phyloP scores from a whole-genome alignment of 2,888 invertebrate species.

The Phengaris arion region DNA sequence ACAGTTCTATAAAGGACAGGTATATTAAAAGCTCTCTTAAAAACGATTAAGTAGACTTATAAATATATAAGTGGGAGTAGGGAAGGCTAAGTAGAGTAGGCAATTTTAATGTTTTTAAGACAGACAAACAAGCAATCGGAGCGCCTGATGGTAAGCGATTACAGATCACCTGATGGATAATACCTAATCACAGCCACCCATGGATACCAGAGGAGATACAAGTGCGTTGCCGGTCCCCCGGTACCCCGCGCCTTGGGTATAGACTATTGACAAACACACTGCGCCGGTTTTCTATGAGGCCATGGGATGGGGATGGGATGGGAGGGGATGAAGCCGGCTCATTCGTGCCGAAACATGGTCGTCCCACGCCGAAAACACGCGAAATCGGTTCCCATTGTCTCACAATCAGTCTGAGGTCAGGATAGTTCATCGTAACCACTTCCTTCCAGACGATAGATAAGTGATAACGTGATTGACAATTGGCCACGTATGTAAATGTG shows the following conservation, averaged over 20 bases:
- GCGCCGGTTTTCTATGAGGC: too few relatives aligned
- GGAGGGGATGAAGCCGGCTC: too few relatives aligned
- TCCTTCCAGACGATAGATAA: slow-evolving; percentile 8
- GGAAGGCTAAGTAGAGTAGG: neutral
- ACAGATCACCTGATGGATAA: too few relatives aligned
- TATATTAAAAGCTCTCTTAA: neutral
- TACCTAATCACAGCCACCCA: neutral
- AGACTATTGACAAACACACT: too few relatives aligned
- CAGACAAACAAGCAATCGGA: neutral
- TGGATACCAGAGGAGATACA: too few relatives aligned
- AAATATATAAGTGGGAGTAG: neutral
- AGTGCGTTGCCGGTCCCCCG: too few relatives aligned
- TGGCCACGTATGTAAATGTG: neutral
- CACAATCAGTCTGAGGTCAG: neutral
- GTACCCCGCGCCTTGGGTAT: too few relatives aligned
- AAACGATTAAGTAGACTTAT: neutral
- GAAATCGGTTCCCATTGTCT: neutral
- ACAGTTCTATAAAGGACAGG: slow-evolving; percentile 5
- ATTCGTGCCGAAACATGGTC: neutral
- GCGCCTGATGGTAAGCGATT: neutral
- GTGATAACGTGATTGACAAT: slow-evolving; percentile 12
- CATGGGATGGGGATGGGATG: too few relatives aligned
- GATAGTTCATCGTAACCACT: slow-evolving; percentile 6
- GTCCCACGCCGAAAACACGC: neutral
- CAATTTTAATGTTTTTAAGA: neutral